Conservation (phyloP, 2,888 invertebrate genomes). For the Hipparchia sbordonii region DNA sequence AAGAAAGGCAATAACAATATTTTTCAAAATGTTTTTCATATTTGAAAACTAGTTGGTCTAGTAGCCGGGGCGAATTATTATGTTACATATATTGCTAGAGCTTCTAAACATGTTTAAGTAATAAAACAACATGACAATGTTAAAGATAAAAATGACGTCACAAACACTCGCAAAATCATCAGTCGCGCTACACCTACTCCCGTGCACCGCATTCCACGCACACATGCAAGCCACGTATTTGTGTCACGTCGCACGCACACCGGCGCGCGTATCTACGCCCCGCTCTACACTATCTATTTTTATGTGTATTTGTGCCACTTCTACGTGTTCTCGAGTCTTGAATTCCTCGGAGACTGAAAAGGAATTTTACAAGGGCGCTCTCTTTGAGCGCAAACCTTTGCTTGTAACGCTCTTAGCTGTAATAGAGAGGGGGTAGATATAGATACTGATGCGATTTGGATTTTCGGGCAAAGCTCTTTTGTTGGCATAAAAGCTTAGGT, state of each 20-base stretch:
- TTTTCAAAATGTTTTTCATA: no score
- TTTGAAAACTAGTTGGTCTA: no score
- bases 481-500: not conserved
- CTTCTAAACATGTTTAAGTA: not conserved
- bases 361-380: slow-evolving; percentile 74
- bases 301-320: slow-evolving; percentile 50
- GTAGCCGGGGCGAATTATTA: no score
- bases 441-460: slow-evolving; percentile 51
- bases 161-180: slow-evolving; percentile 30
- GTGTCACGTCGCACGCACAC: slow-evolving; percentile 66
- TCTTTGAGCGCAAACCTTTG: slow-evolving; percentile 70
- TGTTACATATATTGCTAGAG: no score
- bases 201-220: slow-evolving; percentile 60
- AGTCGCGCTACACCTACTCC: slow-evolving; percentile 38
- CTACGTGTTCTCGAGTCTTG: slow-evolving; percentile 60
- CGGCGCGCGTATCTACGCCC: slow-evolving; percentile 55
- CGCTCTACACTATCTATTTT: slow-evolving; percentile 52
- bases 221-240: slow-evolving; percentile 43
- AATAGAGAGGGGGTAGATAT: slow-evolving; percentile 49
- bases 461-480: slow-evolving; percentile 8
- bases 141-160: slow-evolving; percentile 49
- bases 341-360: slow-evolving; percentile 77
- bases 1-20: no score
- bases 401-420: slow-evolving; percentile 66
- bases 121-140: not conserved